Evolutionary conservation across 2,113 vertebrate species (phyloP).

Genomic region (Lampris megalopsis): DNA sequence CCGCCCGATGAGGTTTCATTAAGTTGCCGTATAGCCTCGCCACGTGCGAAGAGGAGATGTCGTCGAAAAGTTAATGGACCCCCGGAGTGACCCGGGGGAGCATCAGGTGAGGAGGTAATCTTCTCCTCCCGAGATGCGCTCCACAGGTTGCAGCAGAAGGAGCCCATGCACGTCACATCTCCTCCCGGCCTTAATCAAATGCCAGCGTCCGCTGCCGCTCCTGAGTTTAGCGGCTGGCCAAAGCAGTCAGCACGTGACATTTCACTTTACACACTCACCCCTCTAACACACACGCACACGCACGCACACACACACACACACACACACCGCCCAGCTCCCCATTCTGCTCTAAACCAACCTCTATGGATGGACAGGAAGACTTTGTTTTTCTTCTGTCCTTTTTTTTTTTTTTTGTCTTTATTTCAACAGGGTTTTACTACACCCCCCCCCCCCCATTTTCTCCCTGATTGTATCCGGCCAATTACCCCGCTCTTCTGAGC

Average conservation of each 20-base stretch:
- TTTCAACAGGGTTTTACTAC: too few species aligned
- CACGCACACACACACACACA: too few species aligned
- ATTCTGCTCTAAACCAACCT: too few species aligned
- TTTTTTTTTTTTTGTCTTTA: too few species aligned
- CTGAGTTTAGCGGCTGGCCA: conserved; percentile 39
- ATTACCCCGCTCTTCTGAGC: too few species aligned
- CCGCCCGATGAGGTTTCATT: conserved; percentile 3
- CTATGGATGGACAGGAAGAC: too few species aligned
- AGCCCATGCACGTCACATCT: conserved; percentile 50
- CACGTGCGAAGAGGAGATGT: conserved; percentile 12
- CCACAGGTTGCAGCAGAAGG: conserved; percentile 63
- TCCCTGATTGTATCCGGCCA: too few species aligned
- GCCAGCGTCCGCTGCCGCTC: conserved; percentile 51
- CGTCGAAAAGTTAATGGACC: conserved; percentile 38
- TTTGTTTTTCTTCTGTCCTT: too few species aligned
- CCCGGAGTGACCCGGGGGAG: conserved; percentile 32
- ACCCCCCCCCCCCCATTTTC: too few species aligned
- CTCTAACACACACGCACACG: too few species aligned
- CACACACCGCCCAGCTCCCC: too few species aligned
- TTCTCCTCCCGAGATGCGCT: conserved; percentile 34
- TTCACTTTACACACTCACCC: conserved; percentile 12
- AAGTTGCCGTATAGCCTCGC: not conserved
- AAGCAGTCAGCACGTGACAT: conserved; percentile 31
- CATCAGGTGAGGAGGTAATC: conserved; percentile 53
- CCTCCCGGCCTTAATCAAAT: conserved; percentile 54